Evolutionary conservation across 2,113 vertebrate species (phyloP), one percentile per base, ranked within the genome.

Genomic region (Megaceryle maxima): DNA sequence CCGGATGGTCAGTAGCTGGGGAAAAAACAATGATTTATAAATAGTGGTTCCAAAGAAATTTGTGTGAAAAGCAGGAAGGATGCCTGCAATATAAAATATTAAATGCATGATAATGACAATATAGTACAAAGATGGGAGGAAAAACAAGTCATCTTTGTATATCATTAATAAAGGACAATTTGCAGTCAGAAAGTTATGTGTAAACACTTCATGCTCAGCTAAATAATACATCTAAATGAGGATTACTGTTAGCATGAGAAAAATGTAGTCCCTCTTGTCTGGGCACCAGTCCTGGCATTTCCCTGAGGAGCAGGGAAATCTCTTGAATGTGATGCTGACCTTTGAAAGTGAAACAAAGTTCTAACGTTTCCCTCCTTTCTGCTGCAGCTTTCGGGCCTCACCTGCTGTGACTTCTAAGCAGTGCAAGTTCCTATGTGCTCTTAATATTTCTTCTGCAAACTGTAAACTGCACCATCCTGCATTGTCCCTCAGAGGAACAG

Each of bases 301-400:
- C 56, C 41, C 37, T 7, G n/a, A 20, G 56, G 56, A 66, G 39
- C 3, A 0, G 55, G 31, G n/a, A 75, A 43, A 7, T 28, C 21
- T 37, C 53, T 57, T 16, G 22, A 70, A n/a, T 0, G 1, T 0
- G 1, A 9, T 43, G 31, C 76, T n/a, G 37, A 21, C 41, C n/a
- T 83, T 68, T 44, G 53, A 48, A 72, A 91, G 43, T 16, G 62
- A 68, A 76, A 50, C 53, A 19, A 14, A 7, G 5, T 44, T 37
- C 35, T 53, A 25, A 10, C 44, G 21, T 15, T 26, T 69, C 63
- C 63, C 64, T 93, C 33, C 29, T 63, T 62, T 22, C 22, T 59
- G 3, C 51, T 53, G 29, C 33, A 46, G 17, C 35, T 75, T 66
- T 44, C 20, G 21, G 70, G 39, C 55, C 64, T 55, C 18, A 28